These are phyloP conservation scores for Hydractinia symbiolongicarpus DNA, from an alignment of 30 jellyfish, hydroid and myxozoan species.

Conservation along the genomic window DNA sequence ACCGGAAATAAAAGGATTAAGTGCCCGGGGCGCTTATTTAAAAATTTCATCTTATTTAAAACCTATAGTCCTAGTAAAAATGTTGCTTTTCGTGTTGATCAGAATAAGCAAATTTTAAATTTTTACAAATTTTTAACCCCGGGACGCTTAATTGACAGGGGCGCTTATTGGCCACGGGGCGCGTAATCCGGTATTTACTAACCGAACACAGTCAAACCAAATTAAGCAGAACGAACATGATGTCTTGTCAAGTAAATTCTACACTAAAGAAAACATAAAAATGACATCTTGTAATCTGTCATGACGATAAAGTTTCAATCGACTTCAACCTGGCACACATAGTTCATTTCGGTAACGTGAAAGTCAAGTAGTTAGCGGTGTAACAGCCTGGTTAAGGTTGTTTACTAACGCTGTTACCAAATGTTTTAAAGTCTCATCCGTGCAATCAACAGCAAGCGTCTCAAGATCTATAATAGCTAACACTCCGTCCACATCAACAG, in stretches of 20 bases:
- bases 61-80: no score
- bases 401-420: slow-evolving; percentile 73
- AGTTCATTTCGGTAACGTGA: not conserved
- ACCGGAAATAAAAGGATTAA: no score
- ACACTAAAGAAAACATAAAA: not conserved
- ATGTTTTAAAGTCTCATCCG: slow-evolving; percentile 78
- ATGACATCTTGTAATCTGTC: not conserved
- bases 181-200: no score
- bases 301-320: not conserved
- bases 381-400: slow-evolving; percentile 80
- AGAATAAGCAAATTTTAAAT: no score
- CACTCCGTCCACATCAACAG: slow-evolving; percentile 74
- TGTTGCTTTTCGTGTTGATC: no score
- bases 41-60: no score
- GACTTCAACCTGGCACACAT: not conserved
- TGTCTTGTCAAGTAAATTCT: not conserved
- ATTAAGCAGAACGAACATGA: not conserved
- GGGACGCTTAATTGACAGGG: no score
- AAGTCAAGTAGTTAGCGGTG: slow-evolving; percentile 62
- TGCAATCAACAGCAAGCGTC: slow-evolving; percentile 86
- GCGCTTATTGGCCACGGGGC: no score
- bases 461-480: slow-evolving; percentile 78
- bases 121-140: no score
- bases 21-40: no score
- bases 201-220: no score